Percentiles rank a stretch among this genome's conserved stretches.
Evolutionary conservation across 1,140 invertebrate species (phyloP).

Genomic region (Ptiloglossa arizonensis): DNA sequence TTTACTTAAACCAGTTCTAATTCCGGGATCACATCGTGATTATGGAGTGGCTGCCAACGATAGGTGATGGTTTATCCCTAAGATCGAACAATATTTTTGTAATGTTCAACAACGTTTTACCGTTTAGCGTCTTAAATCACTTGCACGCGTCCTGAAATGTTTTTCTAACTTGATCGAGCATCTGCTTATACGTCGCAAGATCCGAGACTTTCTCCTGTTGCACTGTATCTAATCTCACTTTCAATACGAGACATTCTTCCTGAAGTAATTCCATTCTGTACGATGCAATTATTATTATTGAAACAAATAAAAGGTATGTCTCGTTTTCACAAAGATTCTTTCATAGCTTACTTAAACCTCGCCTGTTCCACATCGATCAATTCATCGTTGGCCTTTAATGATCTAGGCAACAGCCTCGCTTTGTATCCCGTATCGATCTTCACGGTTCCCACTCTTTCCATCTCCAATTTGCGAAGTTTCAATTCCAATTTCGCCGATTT

Average conservation of each 20-base stretch:
- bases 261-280: constrained; percentile 75
- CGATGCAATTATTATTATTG: not conserved
- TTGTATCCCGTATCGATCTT: constrained; percentile 66
- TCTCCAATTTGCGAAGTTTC: constrained; percentile 74
- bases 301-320: not conserved
- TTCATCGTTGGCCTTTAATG: constrained; percentile 12
- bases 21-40: constrained; percentile 47
- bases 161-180: constrained; percentile 70
- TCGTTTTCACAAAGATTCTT: not conserved
- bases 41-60: constrained; percentile 42
- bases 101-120: not conserved
- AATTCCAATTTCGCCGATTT: constrained; percentile 73
- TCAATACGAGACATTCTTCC: constrained; percentile 78
- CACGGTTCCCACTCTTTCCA: constrained; percentile 63
- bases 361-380: constrained; percentile 55
- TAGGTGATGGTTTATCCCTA: constrained; percentile 24
- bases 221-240: constrained; percentile 72
- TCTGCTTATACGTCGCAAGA: constrained; percentile 68
- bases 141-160: constrained; percentile 72
- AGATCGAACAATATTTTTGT: not conserved
- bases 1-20: not conserved
- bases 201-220: constrained; percentile 75
- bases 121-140: constrained; percentile 39
- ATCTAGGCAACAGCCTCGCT: constrained; percentile 44
- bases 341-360: constrained; percentile 64